These are phyloP conservation scores for Psilanteris sp. DNA, from an alignment of 1,140 invertebrate genomes.

Conservation along the genomic window DNA sequence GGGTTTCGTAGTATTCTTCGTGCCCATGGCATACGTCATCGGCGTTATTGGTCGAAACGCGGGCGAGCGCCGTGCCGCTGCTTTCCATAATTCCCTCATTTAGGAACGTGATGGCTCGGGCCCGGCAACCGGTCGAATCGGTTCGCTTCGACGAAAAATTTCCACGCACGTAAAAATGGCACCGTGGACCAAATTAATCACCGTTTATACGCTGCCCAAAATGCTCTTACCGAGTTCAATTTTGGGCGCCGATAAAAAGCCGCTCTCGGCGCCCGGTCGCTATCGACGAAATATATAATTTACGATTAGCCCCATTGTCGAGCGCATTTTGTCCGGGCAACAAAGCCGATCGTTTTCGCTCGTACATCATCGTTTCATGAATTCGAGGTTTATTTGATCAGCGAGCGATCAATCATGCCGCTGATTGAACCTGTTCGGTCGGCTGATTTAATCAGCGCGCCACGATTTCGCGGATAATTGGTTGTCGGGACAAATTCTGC, in stretches of 20 bases:
- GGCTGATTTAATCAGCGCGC: no score
- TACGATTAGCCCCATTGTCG: no score
- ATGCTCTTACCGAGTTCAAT: conserved; percentile 26
- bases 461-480: no score
- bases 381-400: no score
- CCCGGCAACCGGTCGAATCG: conserved; percentile 58
- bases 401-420: no score
- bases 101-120: no score
- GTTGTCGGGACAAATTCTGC: no score
- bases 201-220: conserved; percentile 18
- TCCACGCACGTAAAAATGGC: conserved; percentile 58
- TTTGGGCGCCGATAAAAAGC: conserved; percentile 37
- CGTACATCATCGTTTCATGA: no score
- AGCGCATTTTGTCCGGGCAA: no score
- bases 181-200: conserved; percentile 53
- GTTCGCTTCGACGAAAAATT: conserved; percentile 59
- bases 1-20: no score
- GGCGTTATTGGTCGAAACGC: conserved; percentile 42
- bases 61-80: conserved; percentile 33
- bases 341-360: no score
- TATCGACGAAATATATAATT: conserved; percentile 41
- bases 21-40: conserved; percentile 38
- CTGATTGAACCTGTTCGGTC: no score
- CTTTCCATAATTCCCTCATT: conserved; percentile 73
- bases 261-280: conserved; percentile 22